A percentile compares a stretch with the other conserved stretches of the same genome.
These are phyloP conservation scores for Embiotoca jacksoni DNA, from an alignment of 2,113 vertebrate genomes.

Conservation along the genomic window DNA sequence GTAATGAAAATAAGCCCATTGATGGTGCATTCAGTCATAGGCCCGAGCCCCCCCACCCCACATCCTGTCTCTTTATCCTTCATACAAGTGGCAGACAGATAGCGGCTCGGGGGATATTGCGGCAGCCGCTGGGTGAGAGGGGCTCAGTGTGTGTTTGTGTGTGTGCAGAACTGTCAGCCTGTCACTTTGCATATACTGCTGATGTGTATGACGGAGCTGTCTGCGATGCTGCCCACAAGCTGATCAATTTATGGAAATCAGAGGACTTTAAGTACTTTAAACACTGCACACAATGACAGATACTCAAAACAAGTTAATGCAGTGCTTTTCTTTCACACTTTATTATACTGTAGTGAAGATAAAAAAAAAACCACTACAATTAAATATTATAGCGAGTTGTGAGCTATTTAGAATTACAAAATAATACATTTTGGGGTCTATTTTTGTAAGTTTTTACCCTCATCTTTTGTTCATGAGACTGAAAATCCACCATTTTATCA, in stretches of 20 bases:
- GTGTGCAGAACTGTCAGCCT: slow-evolving; percentile 64
- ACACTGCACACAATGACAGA: not conserved
- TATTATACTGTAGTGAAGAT: not conserved
- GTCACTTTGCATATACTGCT: slow-evolving; percentile 75
- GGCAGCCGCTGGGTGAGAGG: slow-evolving; percentile 64
- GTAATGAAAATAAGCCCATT: slow-evolving; percentile 87
- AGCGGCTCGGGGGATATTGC: slow-evolving; percentile 72
- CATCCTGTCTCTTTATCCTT: slow-evolving; percentile 85
- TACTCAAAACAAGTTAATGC: slow-evolving; percentile 13
- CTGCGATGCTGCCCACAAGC: slow-evolving; percentile 36
- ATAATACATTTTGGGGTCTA: not conserved
- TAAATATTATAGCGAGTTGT: not conserved
- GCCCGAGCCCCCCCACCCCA: slow-evolving; percentile 61
- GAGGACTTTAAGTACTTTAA: slow-evolving; percentile 7
- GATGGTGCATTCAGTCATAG: slow-evolving; percentile 76
- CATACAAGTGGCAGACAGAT: slow-evolving; percentile 79
- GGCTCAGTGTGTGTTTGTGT: slow-evolving; percentile 56
- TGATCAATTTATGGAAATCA: slow-evolving; percentile 63
- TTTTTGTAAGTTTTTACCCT: not conserved
- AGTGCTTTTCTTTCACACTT: slow-evolving; percentile 15
- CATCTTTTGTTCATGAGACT: not conserved
- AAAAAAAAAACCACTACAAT: not conserved
- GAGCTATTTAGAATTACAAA: not conserved
- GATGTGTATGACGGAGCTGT: slow-evolving; percentile 71
- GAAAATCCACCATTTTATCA: not conserved